phyloP scores from a whole-genome alignment of 2,797 vertebrate genomes.

The Chloroceryle amazona region DNA sequence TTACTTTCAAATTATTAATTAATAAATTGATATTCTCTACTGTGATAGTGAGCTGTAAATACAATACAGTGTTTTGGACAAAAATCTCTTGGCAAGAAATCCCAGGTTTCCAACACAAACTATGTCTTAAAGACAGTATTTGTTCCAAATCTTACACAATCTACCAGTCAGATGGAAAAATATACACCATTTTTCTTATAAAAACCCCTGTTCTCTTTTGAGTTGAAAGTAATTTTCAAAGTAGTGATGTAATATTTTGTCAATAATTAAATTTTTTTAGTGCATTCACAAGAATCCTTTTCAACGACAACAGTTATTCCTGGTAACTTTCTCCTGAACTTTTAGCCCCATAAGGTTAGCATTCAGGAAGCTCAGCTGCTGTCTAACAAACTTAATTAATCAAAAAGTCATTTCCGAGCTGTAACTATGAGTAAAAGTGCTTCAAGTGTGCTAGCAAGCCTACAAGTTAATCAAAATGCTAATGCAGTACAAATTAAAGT shows the following conservation, averaged over 20 bases:
- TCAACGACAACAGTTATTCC: constrained; percentile 82
- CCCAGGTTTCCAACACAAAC: neutral
- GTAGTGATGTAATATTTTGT: constrained; percentile 71
- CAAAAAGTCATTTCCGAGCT: constrained; percentile 94
- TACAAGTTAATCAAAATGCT: constrained; percentile 99
- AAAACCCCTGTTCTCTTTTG: constrained; percentile 44
- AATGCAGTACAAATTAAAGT: constrained; percentile 99
- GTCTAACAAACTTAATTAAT: constrained; percentile 96
- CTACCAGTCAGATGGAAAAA: constrained; percentile 42
- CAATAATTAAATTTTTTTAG: constrained; percentile 74
- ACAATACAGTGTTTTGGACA: neutral
- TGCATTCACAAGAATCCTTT: constrained; percentile 75
- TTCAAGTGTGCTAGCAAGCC: constrained; percentile 93
- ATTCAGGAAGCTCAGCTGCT: constrained; percentile 96
- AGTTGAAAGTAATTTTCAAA: constrained; percentile 61
- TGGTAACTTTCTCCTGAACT: constrained; percentile 85
- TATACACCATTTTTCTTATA: neutral
- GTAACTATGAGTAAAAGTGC: constrained; percentile 91
- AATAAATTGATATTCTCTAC: neutral
- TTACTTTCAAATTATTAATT: neutral
- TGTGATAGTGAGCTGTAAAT: neutral
- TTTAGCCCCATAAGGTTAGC: constrained; percentile 89
- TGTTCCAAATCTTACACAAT: constrained; percentile 17
- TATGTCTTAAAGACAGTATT: neutral
- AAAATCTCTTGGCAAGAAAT: neutral